Evolutionary conservation across 2,888 invertebrate genomes (phyloP), one percentile per base, ranked within the genome.

Genomic region (Dicyrtomina minuta): DNA sequence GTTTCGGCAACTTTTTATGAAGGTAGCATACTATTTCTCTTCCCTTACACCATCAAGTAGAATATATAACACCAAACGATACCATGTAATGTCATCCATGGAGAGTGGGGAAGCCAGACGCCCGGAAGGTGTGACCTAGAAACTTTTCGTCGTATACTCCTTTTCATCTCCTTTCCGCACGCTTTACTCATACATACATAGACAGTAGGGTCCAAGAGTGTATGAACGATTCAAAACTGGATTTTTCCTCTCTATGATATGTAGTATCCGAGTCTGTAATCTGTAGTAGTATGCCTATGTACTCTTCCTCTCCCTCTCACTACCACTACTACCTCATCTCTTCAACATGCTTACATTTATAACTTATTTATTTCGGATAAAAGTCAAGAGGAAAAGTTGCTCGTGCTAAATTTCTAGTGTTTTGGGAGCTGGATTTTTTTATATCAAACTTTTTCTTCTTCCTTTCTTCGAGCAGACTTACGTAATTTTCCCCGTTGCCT

Each of bases 61-160:
- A 44, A 43, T 15, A 62, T 15, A 62, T 22, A 24, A 15, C 22
- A 24, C 24, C 22, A 56, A 46, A 46, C n/a, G 46, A 46, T n/a
- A 46, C 33, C 33, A 33, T 33, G 33, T 33, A 33, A 33, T 33
- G 33, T 33, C 33, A 33, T 33, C 33, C 33, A 33, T 8, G 53
- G 24, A 53, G 15, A 62, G 49, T 27, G 49, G 26, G 33, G 26
- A 43, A 55, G 55, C 26, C 66, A 65, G 66, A 55, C 59, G 66
- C 70, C 66, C 51, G 66, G 60, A 59, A 67, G 70, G 70, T 70
- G 70, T 70, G 71, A 71, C 71, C 71, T 71, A 71, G 68, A 66
- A 70, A 70, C 68, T 70, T 72, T 70, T 44, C 66, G 33, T 33
- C 62, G 56, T 39, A 58, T 55, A 43, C 55, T 68, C 55, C 55